These are phyloP conservation scores for Seriola quinqueradiata DNA, from an alignment of 2,113 vertebrate species.

Conservation along the genomic window DNA sequence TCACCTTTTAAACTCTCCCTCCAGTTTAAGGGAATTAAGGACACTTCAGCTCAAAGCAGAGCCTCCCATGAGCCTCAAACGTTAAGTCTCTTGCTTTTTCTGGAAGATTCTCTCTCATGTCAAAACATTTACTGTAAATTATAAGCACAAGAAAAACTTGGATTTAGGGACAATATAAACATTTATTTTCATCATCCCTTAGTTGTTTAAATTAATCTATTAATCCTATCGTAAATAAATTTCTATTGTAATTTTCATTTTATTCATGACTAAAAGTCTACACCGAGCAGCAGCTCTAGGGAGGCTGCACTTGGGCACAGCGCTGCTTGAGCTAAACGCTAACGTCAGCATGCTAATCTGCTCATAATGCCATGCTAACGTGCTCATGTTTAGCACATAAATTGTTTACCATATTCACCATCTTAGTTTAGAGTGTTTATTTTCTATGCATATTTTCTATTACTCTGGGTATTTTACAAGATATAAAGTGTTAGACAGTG, in stretches of 20 bases:
- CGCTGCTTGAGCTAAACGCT: background rate
- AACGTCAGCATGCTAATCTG: background rate
- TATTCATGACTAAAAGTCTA: background rate
- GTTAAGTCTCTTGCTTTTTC: slow-evolving; percentile 3
- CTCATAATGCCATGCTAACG: background rate
- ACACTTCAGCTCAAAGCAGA: slow-evolving; percentile 47
- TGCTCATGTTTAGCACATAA: background rate
- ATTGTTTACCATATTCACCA: background rate
- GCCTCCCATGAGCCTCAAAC: slow-evolving; percentile 27
- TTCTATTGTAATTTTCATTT: too few species aligned
- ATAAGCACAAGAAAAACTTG: background rate
- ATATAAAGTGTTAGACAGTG: background rate
- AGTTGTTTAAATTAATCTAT: background rate
- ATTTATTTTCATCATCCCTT: background rate
- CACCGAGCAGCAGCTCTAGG: background rate
- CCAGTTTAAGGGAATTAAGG: slow-evolving; percentile 58
- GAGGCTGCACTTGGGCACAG: background rate
- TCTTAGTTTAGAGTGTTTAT: background rate
- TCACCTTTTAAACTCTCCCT: slow-evolving; percentile 60
- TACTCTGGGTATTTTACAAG: background rate
- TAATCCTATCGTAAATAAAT: background rate
- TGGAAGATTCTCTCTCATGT: slow-evolving; percentile 29
- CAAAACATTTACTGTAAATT: background rate
- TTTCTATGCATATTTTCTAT: background rate
- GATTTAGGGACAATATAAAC: background rate